Conservation (phyloP, 2,113 vertebrate species). For the Copsychus sechellarum region DNA sequence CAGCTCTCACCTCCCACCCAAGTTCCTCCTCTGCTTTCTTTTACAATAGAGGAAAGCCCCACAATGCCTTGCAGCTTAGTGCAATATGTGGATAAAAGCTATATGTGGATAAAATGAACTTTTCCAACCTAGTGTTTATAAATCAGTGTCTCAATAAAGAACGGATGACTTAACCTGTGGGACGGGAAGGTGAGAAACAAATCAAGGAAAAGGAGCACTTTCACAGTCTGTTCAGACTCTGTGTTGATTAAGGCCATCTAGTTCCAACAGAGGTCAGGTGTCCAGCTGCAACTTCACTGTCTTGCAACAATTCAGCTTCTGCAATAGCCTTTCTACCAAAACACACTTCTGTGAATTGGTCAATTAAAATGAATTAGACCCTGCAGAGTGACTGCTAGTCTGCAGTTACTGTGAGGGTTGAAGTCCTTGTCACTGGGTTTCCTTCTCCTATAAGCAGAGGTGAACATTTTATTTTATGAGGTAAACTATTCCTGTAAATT, state of each 20-base stretch:
- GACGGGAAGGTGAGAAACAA: neutral
- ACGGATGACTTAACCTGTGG: neutral
- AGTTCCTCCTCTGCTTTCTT: neutral
- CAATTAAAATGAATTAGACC: slow-evolving; percentile 8
- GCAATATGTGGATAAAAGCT: neutral
- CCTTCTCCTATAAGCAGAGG: neutral
- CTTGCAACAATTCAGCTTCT: neutral
- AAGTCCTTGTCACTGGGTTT: neutral
- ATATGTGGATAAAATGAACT: neutral
- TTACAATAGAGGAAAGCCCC: neutral
- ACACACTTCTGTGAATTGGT: neutral
- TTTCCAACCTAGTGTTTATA: neutral
- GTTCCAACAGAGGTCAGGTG: neutral
- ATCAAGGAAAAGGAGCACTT: neutral
- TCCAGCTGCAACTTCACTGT: neutral
- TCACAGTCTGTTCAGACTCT: neutral
- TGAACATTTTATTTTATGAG: neutral
- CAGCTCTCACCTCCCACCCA: neutral
- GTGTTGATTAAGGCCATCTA: slow-evolving; percentile 13
- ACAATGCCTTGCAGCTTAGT: neutral
- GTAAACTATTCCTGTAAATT: neutral
- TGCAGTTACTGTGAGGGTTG: neutral
- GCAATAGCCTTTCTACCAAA: neutral
- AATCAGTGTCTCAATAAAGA: slow-evolving; percentile 24
- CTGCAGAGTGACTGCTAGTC: neutral